Evolutionary conservation across 2,113 vertebrate species (phyloP).

Genomic region (Gavia stellata): DNA sequence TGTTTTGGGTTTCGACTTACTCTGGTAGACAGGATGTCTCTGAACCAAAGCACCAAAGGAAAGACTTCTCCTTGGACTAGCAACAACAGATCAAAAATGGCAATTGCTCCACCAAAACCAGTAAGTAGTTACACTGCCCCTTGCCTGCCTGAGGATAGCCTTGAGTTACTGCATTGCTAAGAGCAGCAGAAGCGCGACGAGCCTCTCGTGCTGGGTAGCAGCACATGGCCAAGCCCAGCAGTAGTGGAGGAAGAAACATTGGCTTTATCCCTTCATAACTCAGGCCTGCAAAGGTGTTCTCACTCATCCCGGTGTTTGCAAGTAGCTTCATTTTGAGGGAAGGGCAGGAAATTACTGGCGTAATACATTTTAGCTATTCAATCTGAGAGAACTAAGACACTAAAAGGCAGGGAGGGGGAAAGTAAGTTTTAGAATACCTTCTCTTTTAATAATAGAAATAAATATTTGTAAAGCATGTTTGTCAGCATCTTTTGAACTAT

Average conservation of each 20-base stretch:
- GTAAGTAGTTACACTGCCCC: not conserved
- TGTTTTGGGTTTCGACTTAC: not conserved
- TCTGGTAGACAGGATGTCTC: not conserved
- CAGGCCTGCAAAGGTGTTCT: not conserved
- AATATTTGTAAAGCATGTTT: not conserved
- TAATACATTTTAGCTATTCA: not conserved
- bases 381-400: not conserved
- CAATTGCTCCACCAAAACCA: not conserved
- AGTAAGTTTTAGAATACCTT: not conserved
- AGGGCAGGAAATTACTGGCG: not conserved
- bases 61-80: not conserved
- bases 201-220: not conserved
- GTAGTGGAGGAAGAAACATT: not conserved
- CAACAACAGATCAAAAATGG: not conserved
- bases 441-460: not conserved
- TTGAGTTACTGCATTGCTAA: not conserved
- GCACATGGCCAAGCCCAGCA: fast-evolving
- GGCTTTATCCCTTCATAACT: not conserved
- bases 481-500: not conserved
- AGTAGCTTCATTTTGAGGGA: not conserved
- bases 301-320: not conserved
- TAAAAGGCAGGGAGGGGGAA: not conserved
- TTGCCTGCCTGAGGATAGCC: not conserved
- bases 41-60: not conserved
- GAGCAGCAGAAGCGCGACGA: not conserved